Evolutionary conservation across 1,140 invertebrate species (phyloP), one percentile per base, ranked within the genome.

Genomic region (Dryas iulia): DNA sequence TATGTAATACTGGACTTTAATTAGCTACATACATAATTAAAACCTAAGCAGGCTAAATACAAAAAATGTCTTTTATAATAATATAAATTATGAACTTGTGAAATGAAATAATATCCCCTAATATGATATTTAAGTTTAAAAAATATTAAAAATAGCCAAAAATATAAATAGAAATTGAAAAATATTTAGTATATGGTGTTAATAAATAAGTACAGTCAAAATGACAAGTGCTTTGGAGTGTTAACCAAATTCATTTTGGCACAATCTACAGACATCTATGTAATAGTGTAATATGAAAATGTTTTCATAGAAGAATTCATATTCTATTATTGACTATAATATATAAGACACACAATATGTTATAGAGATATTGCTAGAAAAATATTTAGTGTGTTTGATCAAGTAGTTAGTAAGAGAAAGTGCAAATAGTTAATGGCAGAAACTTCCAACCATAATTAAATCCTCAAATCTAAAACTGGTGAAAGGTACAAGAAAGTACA

Each of bases 1-100:
- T 47, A 47, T 21, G 7, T 66, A 67, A 67, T 67, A 67, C 66
- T 67, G 66, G 66, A 60, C 65, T 59, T 56, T 0, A 66, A 26
- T 47, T 47, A 26, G 52, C 58, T 67, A 61, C 24, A 56, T 21
- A 59, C 31, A 21, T n/a, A 65, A 28, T 14, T 54, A 26, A 47
- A 14, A 23, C 6, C 30, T 67, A 54, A 54, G 54, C 12, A 35
- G 12, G n/a, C 30, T 39, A 47, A 31, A 66, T 21, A 33, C 12
- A 56, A 64, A 57, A n/a, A 67, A 56, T 67, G 66, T 67, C 65
- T 67, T 67, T 59, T n/a, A 21, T 21, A 31, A 21, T 35, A 35
- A 14, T 14, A 39, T 39, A 39, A 39, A 39, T 14, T 39, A 39
- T 39, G 33, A n/a, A 39, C 1, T 39, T 0, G n/a, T 14, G 3